These are phyloP conservation scores for Macquaria australasica DNA, from an alignment of 2,113 vertebrate species.

Conservation along the genomic window DNA sequence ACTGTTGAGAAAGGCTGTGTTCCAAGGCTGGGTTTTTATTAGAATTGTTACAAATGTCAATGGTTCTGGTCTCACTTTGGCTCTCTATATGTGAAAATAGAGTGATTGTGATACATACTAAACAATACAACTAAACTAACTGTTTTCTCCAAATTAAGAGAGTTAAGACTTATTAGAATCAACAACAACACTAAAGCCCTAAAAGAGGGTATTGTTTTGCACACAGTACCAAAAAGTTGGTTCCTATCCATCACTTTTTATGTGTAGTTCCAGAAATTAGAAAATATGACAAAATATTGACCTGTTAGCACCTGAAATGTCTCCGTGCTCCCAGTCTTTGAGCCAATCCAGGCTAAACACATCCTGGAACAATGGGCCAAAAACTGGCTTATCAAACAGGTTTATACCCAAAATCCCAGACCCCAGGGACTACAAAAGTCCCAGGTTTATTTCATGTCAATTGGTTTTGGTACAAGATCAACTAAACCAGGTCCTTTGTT, in stretches of 20 bases:
- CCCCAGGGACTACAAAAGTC: no score
- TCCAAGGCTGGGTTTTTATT: no score
- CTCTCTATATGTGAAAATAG: background rate
- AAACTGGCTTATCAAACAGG: background rate
- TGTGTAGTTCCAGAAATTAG: background rate
- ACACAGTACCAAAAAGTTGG: background rate
- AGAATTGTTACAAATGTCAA: no score
- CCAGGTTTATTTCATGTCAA: background rate
- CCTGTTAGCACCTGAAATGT: background rate
- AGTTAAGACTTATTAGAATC: background rate
- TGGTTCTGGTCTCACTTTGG: background rate
- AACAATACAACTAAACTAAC: background rate
- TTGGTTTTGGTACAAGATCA: no score
- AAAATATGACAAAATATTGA: background rate
- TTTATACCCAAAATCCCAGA: background rate
- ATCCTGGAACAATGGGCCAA: background rate
- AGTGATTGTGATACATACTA: background rate
- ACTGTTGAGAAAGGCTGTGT: background rate
- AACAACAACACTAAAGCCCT: background rate
- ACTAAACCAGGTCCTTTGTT: background rate
- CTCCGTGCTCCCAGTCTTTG: background rate
- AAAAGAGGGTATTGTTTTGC: background rate
- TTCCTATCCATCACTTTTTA: background rate
- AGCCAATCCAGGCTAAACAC: background rate
- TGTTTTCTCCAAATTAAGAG: no score